phyloP scores from a whole-genome alignment of 2,113 vertebrate species.

The Sinocyclocheilus maitianheensis region DNA sequence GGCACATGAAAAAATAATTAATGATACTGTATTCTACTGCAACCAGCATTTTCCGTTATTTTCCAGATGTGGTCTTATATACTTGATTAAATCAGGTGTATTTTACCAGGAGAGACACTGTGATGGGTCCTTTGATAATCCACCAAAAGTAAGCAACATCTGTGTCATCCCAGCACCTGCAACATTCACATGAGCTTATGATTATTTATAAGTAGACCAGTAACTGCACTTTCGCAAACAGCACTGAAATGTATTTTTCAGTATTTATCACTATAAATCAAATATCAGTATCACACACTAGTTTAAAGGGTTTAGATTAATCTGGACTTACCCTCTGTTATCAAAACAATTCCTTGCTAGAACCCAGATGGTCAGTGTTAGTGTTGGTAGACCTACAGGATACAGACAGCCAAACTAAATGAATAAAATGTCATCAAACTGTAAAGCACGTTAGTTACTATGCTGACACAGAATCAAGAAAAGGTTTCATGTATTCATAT shows the following conservation, averaged over 20 bases:
- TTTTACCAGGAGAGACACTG: slow-evolving; percentile 71
- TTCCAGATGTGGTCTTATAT: neutral
- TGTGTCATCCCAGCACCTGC: slow-evolving; percentile 80
- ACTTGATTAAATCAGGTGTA: neutral
- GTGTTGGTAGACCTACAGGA: slow-evolving; percentile 69
- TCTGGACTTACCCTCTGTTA: slow-evolving; percentile 69
- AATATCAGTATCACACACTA: neutral
- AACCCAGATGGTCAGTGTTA: slow-evolving; percentile 73
- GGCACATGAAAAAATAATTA: neutral
- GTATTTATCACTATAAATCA: neutral
- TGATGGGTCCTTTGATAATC: slow-evolving; percentile 80
- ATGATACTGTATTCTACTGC: neutral
- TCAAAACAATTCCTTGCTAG: slow-evolving; percentile 75
- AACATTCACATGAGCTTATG: neutral
- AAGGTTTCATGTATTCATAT: neutral
- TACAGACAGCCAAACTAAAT: slow-evolving; percentile 1
- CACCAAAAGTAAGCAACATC: slow-evolving; percentile 75
- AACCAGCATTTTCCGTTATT: neutral
- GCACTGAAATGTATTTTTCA: neutral
- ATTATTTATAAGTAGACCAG: neutral
- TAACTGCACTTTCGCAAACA: neutral
- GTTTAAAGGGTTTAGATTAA: neutral
- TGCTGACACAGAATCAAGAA: neutral
- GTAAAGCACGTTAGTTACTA: neutral
- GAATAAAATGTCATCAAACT: neutral